These are phyloP conservation scores for Pheucticus melanocephalus DNA, from an alignment of 2,113 vertebrate genomes.

Conservation along the genomic window DNA sequence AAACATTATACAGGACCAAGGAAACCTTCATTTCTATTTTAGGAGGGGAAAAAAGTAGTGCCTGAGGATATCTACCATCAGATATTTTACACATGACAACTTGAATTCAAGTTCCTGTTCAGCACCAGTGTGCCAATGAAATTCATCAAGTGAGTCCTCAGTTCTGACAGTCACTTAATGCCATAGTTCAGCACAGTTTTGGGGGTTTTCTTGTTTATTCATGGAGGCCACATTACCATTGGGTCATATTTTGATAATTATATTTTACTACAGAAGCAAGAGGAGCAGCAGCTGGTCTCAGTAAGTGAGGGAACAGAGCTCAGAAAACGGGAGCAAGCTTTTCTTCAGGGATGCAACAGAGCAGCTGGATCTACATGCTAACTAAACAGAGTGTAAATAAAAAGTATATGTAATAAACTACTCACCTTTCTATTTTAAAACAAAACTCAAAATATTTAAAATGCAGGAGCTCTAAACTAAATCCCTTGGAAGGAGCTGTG, in stretches of 20 bases:
- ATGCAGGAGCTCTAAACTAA: not conserved
- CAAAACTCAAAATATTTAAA: constrained; percentile 1
- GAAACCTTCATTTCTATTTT: not conserved
- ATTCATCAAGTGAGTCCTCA: not conserved
- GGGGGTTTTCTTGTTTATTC: not conserved
- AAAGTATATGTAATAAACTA: not conserved
- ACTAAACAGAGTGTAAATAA: not conserved
- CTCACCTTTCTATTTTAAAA: not conserved
- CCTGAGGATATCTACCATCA: not conserved
- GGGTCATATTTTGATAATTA: not conserved
- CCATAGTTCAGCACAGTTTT: not conserved
- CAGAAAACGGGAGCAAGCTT: not conserved
- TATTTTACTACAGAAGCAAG: not conserved
- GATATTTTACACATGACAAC: not conserved
- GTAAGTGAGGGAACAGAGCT: not conserved
- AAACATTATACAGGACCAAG: not conserved
- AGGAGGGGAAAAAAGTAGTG: accelerated
- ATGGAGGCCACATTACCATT: not conserved
- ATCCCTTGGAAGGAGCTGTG: not conserved
- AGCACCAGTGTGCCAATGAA: not conserved
- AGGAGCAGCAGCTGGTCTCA: not conserved
- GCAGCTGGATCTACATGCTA: not conserved
- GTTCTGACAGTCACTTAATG: not conserved
- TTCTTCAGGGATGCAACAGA: not conserved
- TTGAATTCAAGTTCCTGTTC: not conserved